Evolutionary conservation across 2,113 vertebrate genomes (phyloP).

Genomic region (Orthochromis malagaraziensis): DNA sequence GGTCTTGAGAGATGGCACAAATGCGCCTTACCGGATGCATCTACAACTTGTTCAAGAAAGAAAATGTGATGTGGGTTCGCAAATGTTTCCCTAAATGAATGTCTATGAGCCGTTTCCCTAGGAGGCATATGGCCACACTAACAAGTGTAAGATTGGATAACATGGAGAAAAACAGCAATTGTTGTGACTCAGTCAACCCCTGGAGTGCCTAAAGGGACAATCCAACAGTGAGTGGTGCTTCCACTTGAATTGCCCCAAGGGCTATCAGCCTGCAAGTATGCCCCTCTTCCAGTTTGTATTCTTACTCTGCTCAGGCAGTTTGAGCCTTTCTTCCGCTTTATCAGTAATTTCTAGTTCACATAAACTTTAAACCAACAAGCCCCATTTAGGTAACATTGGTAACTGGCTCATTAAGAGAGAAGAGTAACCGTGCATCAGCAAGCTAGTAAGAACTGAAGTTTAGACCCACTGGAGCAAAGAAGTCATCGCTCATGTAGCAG

Average conservation of each 20-base stretch:
- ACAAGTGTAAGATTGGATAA: conserved; percentile 10
- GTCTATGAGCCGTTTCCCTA: background rate
- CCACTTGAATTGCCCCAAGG: conserved; percentile 15
- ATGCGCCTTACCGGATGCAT: background rate
- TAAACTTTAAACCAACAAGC: background rate
- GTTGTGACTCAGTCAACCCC: conserved; percentile 1
- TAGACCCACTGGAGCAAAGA: background rate
- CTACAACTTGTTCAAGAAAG: background rate
- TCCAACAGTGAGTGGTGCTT: conserved; percentile 19
- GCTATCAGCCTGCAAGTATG: conserved; percentile 1
- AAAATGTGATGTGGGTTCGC: background rate
- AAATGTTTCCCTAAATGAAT: background rate
- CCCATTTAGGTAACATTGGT: background rate
- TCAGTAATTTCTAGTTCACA: conserved; percentile 6
- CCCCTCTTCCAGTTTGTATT: background rate
- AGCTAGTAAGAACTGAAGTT: background rate
- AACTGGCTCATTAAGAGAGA: conserved; percentile 32
- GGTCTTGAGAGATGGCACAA: background rate
- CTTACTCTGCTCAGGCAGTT: background rate
- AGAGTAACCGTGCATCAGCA: background rate
- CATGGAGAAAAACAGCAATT: background rate
- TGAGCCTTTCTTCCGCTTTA: background rate
- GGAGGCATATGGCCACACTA: background rate
- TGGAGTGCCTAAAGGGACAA: conserved; percentile 19
- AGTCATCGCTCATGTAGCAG: background rate